Conservation (phyloP, 2,797 vertebrate genomes). For the Typhlichthys eigenmanni region DNA sequence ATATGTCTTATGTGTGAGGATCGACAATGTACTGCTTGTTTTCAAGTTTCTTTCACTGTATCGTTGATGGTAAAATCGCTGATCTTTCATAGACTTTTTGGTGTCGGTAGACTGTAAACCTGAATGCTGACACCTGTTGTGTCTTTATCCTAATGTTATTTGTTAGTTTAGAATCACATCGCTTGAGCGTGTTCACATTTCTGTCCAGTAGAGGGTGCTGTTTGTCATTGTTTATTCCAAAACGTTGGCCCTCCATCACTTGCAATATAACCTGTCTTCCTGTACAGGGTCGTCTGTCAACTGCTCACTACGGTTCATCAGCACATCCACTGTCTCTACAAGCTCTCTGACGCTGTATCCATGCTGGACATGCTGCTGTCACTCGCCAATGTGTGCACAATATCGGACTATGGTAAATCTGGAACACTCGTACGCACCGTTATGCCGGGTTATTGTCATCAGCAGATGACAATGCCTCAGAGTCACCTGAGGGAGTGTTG, state of each 20-base stretch:
- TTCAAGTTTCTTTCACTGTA: too few relatives aligned
- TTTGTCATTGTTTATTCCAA: conserved; percentile 6
- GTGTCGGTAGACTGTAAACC: too few relatives aligned
- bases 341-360: conserved; percentile 94
- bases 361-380: conserved; percentile 97
- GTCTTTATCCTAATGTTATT: too few relatives aligned
- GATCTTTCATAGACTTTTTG: too few relatives aligned
- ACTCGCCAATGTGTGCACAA: conserved; percentile 89
- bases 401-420: conserved; percentile 90
- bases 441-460: not conserved
- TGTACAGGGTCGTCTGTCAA: conserved; percentile 87
- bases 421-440: not conserved
- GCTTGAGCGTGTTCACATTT: not conserved
- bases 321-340: conserved; percentile 93
- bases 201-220: conserved; percentile 55
- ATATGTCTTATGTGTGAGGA: conserved; percentile 96
- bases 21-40: not conserved
- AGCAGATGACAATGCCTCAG: not conserved
- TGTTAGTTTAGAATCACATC: too few relatives aligned
- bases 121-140: too few relatives aligned
- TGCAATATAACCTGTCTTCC: conserved; percentile 23
- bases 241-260: not conserved
- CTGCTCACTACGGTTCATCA: conserved; percentile 88
- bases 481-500: conserved; percentile 29
- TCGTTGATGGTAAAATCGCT: too few relatives aligned